Evolutionary conservation across 2,888 invertebrate species (phyloP), one percentile per base, ranked within the genome.

Genomic region (Mycalesis mineus): DNA sequence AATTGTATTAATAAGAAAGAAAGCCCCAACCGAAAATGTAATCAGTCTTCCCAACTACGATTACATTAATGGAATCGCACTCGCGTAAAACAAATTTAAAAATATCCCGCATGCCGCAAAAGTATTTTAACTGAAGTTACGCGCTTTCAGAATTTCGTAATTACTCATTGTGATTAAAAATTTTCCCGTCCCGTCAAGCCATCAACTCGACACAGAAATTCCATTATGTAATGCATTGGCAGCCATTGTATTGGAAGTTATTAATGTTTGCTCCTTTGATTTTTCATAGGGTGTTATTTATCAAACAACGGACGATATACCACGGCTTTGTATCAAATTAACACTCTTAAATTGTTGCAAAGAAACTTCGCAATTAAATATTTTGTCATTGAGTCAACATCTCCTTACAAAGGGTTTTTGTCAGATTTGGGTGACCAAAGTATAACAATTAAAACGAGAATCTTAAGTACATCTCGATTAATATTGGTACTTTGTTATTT

Each of bases 101-200:
- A 48, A 49, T 49, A 55, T 55, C 41, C 22, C 15, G 41, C 53
- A 54, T 58, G 28, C 48, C 53, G 9, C 49, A 33, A 39, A 48
- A 58, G 36, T 53, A 48, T 57, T 57, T 57, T 52, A 57, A 54
- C 52, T 56, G 31, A 50, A 56, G 48, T 44, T 48, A 29, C 59
- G 14, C 54, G 31, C 44, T 56, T 54, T 49, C 50, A 50, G 49
- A 61, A 61, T 58, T 60, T 61, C 53, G 58, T 61, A 61, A 64
- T 64, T 64, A 64, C 55, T 61, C 56, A 52, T 64, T 60, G 47
- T 59, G 60, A 61, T 62, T 61, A 61, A 61, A 56, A 63, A 58
- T 44, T 48, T 55, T 55, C 47, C 47, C 31, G 55, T 51, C 42
- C 31, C 45, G 44, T 55, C 39, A 37, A 42, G 51, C 42, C 44